Evolutionary conservation across 2,888 invertebrate genomes (phyloP).

Genomic region (Acrobasis consociella): DNA sequence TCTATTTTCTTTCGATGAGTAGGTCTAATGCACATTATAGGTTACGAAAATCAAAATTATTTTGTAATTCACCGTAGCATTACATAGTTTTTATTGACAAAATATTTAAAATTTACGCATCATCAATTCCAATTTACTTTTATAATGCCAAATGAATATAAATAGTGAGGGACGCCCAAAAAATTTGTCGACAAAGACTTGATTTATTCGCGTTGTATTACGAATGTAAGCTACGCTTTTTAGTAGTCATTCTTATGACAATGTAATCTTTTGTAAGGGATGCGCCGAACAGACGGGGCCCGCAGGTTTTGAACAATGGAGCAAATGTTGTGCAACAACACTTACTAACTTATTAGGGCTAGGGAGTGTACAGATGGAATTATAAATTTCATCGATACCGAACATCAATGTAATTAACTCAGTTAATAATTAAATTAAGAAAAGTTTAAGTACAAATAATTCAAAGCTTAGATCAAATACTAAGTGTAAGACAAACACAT

Average conservation of each 20-base stretch:
- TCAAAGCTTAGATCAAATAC: too few relatives aligned
- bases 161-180: slow-evolving; percentile 44
- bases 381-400: slow-evolving; percentile 1
- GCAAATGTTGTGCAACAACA: slow-evolving; percentile 74
- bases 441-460: too few relatives aligned
- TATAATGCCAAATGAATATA: slow-evolving; percentile 30
- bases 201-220: slow-evolving; percentile 57
- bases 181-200: slow-evolving; percentile 54
- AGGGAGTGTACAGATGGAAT: slow-evolving; percentile 44
- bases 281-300: slow-evolving; percentile 54
- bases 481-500: too few relatives aligned
- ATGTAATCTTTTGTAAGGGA: slow-evolving; percentile 66
- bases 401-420: too few relatives aligned
- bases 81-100: neutral
- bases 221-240: slow-evolving; percentile 54
- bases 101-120: slow-evolving; percentile 32
- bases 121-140: slow-evolving; percentile 49
- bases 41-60: too few relatives aligned
- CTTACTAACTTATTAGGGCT: slow-evolving; percentile 55
- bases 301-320: slow-evolving; percentile 57
- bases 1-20: too few relatives aligned
- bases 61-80: too few relatives aligned
- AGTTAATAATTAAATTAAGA: too few relatives aligned
- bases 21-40: too few relatives aligned
- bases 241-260: slow-evolving; percentile 64